Conservation (phyloP, 2,113 vertebrate genomes). For the Entelurus aequoreus region DNA sequence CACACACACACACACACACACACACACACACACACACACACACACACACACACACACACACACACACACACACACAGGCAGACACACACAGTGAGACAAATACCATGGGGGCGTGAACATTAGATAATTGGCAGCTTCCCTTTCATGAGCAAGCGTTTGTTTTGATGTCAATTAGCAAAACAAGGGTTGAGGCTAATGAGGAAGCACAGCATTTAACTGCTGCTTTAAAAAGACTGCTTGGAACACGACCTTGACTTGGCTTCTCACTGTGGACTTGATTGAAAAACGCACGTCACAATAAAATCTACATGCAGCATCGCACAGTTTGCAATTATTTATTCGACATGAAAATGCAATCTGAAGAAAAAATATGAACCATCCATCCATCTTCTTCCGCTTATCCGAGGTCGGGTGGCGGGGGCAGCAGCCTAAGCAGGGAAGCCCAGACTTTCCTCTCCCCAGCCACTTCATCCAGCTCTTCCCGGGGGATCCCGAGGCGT, state of each 20-base stretch:
- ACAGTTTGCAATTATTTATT: no score
- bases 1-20: conserved; percentile 9
- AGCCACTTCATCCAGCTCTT: no score
- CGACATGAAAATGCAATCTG: no score
- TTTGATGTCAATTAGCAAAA: conserved; percentile 64
- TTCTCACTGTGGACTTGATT: no score
- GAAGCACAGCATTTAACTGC: conserved; percentile 42
- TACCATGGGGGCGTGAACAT: conserved; percentile 20
- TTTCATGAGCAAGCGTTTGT: conserved; percentile 55
- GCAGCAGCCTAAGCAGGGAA: no score
- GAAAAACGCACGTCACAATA: no score
- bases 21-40: neutral
- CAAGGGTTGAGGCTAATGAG: conserved; percentile 56
- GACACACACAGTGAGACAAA: conserved; percentile 6
- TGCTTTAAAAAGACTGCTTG: conserved; percentile 35
- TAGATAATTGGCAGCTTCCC: conserved; percentile 40
- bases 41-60: conserved; percentile 9
- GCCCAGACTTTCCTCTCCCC: no score
- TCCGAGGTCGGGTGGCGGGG: no score
- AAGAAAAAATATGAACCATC: no score
- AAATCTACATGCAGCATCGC: no score
- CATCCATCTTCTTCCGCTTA: no score
- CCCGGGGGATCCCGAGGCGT: no score
- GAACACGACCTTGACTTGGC: conserved; percentile 3
- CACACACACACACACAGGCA: neutral